A percentile compares a stretch with the other conserved stretches of the same genome.
Conservation (phyloP, 2,113 vertebrate genomes). For the Dipodomys merriami region DNA sequence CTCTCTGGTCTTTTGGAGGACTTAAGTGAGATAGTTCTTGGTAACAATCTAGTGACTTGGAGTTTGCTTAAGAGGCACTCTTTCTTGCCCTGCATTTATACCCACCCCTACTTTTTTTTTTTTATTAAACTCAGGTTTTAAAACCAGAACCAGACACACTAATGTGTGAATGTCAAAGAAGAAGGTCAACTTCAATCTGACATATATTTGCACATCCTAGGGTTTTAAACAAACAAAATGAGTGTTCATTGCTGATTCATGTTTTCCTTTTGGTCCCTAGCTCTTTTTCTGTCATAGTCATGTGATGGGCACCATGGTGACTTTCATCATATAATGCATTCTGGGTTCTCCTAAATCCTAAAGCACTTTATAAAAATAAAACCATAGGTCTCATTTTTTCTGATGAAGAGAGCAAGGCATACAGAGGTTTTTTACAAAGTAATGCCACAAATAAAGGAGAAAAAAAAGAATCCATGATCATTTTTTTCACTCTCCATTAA, state of each 20-base stretch:
- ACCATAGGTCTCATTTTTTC: conserved; percentile 81
- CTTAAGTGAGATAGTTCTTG: neutral
- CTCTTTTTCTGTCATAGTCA: conserved; percentile 69
- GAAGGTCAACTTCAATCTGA: conserved; percentile 71
- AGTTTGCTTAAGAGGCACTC: conserved; percentile 51
- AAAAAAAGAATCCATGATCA: conserved; percentile 76
- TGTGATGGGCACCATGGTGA: conserved; percentile 71
- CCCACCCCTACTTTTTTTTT: neutral
- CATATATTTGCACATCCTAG: conserved; percentile 77
- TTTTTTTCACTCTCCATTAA: conserved; percentile 79
- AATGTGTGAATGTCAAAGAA: conserved; percentile 64
- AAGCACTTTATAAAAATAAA: conserved; percentile 82
- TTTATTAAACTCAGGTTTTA: conserved; percentile 52
- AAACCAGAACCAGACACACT: conserved; percentile 64
- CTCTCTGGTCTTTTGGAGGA: neutral
- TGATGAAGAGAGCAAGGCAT: conserved; percentile 79
- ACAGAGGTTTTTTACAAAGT: conserved; percentile 77
- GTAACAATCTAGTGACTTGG: conserved; percentile 2
- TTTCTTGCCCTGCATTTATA: neutral
- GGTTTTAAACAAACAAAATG: conserved; percentile 81
- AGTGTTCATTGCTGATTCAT: conserved; percentile 82
- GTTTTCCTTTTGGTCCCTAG: conserved; percentile 79
- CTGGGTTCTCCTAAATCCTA: conserved; percentile 73
- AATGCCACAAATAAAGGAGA: conserved; percentile 79
- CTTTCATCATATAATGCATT: conserved; percentile 80